These are phyloP conservation scores for Eutrigla gurnardus DNA, from an alignment of 2,797 vertebrate species.

Conservation along the genomic window DNA sequence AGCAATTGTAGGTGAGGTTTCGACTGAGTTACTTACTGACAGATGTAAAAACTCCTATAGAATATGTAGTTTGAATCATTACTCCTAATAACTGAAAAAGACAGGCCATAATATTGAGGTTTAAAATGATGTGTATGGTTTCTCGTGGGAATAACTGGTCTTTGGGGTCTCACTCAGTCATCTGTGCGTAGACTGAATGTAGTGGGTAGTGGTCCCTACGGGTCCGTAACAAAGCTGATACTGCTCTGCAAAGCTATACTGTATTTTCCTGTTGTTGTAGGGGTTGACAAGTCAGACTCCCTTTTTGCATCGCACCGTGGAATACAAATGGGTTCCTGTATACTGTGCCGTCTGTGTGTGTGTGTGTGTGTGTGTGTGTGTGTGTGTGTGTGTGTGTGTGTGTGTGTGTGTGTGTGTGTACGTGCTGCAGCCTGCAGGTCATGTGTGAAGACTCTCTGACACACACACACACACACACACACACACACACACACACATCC, in stretches of 20 bases:
- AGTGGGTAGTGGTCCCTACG: conserved; percentile 82
- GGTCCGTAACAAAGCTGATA: conserved; percentile 68
- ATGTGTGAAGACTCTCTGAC: conserved; percentile 45
- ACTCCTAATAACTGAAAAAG: conserved; percentile 36
- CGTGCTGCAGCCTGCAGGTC: too few relatives aligned
- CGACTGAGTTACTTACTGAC: conserved; percentile 10
- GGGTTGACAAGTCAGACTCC: conserved; percentile 49
- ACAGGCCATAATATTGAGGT: conserved; percentile 37
- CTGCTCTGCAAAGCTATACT: conserved; percentile 54
- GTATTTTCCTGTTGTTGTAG: conserved; percentile 42
- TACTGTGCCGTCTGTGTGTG: conserved; percentile 48
- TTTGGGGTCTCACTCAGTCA: conserved; percentile 51
- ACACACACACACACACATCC: not conserved
- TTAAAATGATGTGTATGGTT: conserved; percentile 56
- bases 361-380: conserved; percentile 56
- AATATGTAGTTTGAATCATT: conserved; percentile 51
- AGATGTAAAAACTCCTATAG: conserved; percentile 18
- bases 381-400: conserved; percentile 56
- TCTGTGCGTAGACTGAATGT: conserved; percentile 55
- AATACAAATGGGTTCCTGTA: conserved; percentile 61
- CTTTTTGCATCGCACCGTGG: conserved; percentile 28
- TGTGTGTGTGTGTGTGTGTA: conserved; percentile 53
- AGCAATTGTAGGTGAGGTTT: conserved; percentile 2
- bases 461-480: conserved; percentile 7
- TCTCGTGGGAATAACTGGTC: conserved; percentile 51